These are phyloP conservation scores for Agrenia bidenticulata DNA, from an alignment of 2,888 invertebrate genomes.

Conservation along the genomic window DNA sequence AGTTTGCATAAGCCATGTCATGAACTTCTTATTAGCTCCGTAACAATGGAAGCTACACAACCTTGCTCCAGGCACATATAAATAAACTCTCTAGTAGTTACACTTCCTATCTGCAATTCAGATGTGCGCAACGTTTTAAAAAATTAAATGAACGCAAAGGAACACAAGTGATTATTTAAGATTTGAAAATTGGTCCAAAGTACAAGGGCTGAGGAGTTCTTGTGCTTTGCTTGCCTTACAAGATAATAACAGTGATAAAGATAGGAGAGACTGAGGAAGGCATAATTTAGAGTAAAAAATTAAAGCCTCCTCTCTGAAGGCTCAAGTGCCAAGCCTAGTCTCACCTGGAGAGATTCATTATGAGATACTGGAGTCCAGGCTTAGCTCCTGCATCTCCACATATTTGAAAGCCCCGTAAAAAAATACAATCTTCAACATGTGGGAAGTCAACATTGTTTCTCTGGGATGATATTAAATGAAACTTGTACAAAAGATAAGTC, in stretches of 20 bases:
- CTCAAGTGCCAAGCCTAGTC: not conserved
- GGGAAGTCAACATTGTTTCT: no score
- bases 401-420: no score
- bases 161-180: not conserved
- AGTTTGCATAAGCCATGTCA: no score
- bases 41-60: no score
- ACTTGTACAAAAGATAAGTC: no score
- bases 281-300: conserved; percentile 14
- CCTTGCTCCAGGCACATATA: conserved; percentile 14
- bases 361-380: not conserved
- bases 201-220: conserved; percentile 9
- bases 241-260: conserved; percentile 14
- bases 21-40: no score
- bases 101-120: not conserved
- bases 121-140: not conserved
- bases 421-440: no score
- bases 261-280: conserved; percentile 11
- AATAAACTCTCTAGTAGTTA: no score
- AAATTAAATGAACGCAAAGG: not conserved
- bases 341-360: conserved; percentile 17
- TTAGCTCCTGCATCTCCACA: no score
- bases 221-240: conserved; percentile 2
- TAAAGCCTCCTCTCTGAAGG: not conserved
- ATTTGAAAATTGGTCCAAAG: conserved; percentile 4
- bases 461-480: no score